These are phyloP conservation scores for Apotomis capreana DNA, from an alignment of 2,888 invertebrate species.

Conservation along the genomic window DNA sequence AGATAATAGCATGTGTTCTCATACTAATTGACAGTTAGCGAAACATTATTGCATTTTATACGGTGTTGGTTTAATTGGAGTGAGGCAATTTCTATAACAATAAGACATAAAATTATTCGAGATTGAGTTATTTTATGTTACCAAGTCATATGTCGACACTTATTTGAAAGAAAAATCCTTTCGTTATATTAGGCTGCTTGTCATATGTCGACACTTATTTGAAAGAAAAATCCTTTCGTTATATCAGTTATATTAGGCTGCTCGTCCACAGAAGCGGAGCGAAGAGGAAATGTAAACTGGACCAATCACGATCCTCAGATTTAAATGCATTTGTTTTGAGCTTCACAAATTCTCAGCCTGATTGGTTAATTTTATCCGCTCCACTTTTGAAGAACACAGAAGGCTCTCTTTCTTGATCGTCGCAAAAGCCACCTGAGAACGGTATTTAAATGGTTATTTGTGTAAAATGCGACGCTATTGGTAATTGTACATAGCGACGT, in stretches of 20 bases:
- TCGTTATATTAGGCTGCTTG: neutral
- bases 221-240: neutral
- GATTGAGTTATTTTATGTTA: neutral
- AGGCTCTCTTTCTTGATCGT: no score
- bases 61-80: slow-evolving; percentile 21
- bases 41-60: slow-evolving; percentile 30
- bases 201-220: neutral
- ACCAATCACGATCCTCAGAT: no score
- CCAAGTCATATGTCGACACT: neutral
- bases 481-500: no score
- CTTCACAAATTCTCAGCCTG: no score
- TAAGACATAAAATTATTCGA: neutral
- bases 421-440: no score
- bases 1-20: slow-evolving; percentile 17
- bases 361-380: no score
- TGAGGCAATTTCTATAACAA: slow-evolving; percentile 8
- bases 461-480: no score
- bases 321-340: no score
- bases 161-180: neutral
- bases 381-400: no score
- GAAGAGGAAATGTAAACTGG: no score
- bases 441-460: no score
- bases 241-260: neutral
- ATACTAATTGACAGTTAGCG: slow-evolving; percentile 36
- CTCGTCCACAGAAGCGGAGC: no score